Base-by-base conservation (phyloP, 2,888 invertebrate species). In the Perizoma affinitatum region DNA sequence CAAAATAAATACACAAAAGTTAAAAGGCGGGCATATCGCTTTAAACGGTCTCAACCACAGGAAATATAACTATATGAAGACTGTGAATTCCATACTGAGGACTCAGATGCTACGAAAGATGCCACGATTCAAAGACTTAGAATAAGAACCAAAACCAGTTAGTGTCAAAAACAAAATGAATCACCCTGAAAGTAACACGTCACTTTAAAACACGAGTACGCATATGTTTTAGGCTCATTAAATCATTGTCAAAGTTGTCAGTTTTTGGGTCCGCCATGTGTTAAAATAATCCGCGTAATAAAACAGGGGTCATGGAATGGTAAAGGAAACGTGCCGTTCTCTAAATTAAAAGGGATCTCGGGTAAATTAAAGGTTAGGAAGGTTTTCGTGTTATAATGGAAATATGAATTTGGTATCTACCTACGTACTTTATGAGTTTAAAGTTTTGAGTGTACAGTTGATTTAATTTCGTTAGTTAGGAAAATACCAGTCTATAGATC, bases 281-380 rank as follows among this genome's bases (percentile, higher is more conserved):
- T 79, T 82, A 79, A 82, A 81, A 82, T 84, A 84, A 83, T 83
- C 78, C 80, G 66, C 69, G 72, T 76, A 76, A 82, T 84, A 82
- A 81, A 82, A 77, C 71, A 70, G 66, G 73, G 74, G 75, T 76
- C 73, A 72, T 71, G 69, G 63, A 70, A 68, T 63, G 65, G 68
- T 64, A 61, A 74, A 77, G 71, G 74, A 75, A 76, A 85, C 84
- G 88, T 87, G 85, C 85, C 82, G 69, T 75, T 72, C 65, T 75
- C 79, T 68, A 82, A 83, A 86, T 87, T 83, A 84, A 82, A 83
- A 81, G 79, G 83, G 87, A 85, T 87, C 84, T 79, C 61, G 68
- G 74, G 74, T 80, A 83, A 86, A 86, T 86, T 84, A 84, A 82
- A 85, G 82, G 88, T 83, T 22, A 22, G 82, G 81, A 82, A 79